Percentiles rank a stretch among this genome's conserved stretches.
Conservation (phyloP, 2,797 vertebrate species). For the Epinephelus malabaricus region DNA sequence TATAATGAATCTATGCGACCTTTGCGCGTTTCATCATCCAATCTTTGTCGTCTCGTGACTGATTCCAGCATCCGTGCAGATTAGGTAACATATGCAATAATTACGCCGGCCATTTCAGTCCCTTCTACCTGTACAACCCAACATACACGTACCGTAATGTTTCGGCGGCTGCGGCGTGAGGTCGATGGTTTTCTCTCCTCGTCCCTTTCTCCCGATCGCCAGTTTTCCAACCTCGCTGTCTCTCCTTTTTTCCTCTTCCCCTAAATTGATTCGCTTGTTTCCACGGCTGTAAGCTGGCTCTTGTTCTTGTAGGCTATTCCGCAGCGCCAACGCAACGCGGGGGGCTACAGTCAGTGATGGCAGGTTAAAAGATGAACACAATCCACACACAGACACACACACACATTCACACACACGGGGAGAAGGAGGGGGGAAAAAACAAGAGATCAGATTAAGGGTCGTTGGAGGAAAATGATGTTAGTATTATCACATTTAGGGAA, state of each 20-base stretch:
- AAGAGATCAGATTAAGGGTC: slow-evolving; percentile 51
- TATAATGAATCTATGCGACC: slow-evolving; percentile 35
- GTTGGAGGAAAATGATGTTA: slow-evolving; percentile 59
- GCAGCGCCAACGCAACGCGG: slow-evolving; percentile 84
- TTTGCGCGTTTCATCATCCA: slow-evolving; percentile 27
- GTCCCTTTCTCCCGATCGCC: slow-evolving; percentile 55
- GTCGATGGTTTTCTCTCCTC: slow-evolving; percentile 63
- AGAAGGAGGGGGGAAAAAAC: too few relatives aligned
- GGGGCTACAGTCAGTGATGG: slow-evolving; percentile 77
- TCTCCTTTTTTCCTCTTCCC: slow-evolving; percentile 54
- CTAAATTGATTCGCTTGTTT: slow-evolving; percentile 81
- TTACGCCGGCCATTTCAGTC: slow-evolving; percentile 72
- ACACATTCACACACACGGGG: background rate
- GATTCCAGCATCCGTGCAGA: slow-evolving; percentile 48
- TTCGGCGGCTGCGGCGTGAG: slow-evolving; percentile 63
- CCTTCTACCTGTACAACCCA: slow-evolving; percentile 63
- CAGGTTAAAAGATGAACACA: slow-evolving; percentile 72
- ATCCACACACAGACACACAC: slow-evolving; percentile 59
- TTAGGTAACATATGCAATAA: slow-evolving; percentile 68
- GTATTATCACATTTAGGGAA: slow-evolving; percentile 65
- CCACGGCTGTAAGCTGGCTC: slow-evolving; percentile 80
- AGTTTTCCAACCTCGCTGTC: slow-evolving; percentile 61
- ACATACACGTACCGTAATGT: slow-evolving; percentile 77
- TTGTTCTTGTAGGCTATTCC: slow-evolving; percentile 81
- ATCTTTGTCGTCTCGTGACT: slow-evolving; percentile 18